phyloP scores from a whole-genome alignment of 1,140 invertebrate genomes.

The Artemia franciscana region DNA sequence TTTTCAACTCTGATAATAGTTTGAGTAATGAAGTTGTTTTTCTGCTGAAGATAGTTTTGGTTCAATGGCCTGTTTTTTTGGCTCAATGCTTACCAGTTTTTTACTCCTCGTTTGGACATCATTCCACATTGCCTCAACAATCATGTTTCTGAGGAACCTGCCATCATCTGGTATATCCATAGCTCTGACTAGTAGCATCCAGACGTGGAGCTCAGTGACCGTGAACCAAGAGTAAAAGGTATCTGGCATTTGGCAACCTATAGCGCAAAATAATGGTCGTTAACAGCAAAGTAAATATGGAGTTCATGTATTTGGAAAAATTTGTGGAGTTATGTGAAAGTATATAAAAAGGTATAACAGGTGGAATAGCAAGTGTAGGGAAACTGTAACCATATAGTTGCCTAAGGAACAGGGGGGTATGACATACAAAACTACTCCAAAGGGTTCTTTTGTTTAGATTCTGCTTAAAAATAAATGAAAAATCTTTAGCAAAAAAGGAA shows the following conservation, averaged over 20 bases:
- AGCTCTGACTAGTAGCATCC: constrained; percentile 46
- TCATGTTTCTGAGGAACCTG: constrained; percentile 35
- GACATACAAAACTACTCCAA: neutral
- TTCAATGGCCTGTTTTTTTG: too few relatives aligned
- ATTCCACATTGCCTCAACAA: constrained; percentile 53
- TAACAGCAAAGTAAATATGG: neutral
- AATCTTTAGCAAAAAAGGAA: too few relatives aligned
- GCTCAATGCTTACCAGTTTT: constrained; percentile 32
- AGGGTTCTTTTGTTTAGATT: neutral
- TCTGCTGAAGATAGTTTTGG: too few relatives aligned
- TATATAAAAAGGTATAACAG: too few relatives aligned
- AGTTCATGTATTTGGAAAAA: too few relatives aligned
- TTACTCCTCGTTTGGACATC: constrained; percentile 45
- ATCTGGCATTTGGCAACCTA: constrained; percentile 41
- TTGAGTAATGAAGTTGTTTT: too few relatives aligned
- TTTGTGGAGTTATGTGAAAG: too few relatives aligned
- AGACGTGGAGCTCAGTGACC: constrained; percentile 57
- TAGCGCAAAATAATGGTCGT: constrained; percentile 18
- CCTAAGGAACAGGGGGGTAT: neutral
- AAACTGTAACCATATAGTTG: neutral
- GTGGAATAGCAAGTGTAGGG: neutral
- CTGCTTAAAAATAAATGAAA: too few relatives aligned
- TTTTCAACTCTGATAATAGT: too few relatives aligned
- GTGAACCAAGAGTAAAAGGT: constrained; percentile 62
- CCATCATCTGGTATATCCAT: constrained; percentile 51